Conservation (phyloP, 2,113 vertebrate genomes). For the Sceloporus undulatus region DNA sequence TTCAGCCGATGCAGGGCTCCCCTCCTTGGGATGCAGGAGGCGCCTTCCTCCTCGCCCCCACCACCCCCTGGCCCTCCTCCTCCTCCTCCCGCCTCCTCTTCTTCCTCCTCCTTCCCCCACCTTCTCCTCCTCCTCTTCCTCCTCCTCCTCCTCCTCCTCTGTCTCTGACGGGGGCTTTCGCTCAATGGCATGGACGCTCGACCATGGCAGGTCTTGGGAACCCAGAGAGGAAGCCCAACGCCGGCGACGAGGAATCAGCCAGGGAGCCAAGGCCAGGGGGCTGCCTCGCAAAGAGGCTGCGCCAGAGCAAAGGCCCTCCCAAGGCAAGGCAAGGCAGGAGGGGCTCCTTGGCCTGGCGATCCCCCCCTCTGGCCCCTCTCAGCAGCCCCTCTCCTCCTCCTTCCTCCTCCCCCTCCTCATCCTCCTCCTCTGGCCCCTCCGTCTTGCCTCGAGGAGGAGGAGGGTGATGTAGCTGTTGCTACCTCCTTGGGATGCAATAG, state of each 20-base stretch:
- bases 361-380: constrained; percentile 48
- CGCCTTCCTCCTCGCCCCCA: constrained; percentile 70
- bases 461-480: constrained; percentile 74
- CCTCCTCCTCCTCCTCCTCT: constrained; percentile 58
- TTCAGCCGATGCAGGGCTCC: constrained; percentile 66
- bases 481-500: constrained; percentile 71
- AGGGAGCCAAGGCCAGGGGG: constrained; percentile 16
- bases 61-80: constrained; percentile 64
- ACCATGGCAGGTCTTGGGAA: constrained; percentile 63
- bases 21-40: constrained; percentile 68
- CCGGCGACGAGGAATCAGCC: neutral
- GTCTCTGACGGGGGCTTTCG: constrained; percentile 64
- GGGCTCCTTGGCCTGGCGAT: constrained; percentile 63
- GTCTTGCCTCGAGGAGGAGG: constrained; percentile 50
- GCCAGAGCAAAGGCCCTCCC: constrained; percentile 38
- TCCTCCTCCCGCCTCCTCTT: constrained; percentile 57
- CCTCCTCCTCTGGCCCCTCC: constrained; percentile 54
- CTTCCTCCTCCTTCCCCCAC: constrained; percentile 54
- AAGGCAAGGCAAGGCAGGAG: constrained; percentile 35
- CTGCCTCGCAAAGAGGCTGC: constrained; percentile 64
- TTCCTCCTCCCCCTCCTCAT: constrained; percentile 61
- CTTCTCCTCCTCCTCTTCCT: constrained; percentile 63
- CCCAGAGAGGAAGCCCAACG: neutral
- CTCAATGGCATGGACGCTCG: constrained; percentile 75
- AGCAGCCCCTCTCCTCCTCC: constrained; percentile 57